Evolutionary conservation across 2,113 vertebrate genomes (phyloP), one percentile per base, ranked within the genome.

Genomic region (Ictidomys tridecemlineatus): DNA sequence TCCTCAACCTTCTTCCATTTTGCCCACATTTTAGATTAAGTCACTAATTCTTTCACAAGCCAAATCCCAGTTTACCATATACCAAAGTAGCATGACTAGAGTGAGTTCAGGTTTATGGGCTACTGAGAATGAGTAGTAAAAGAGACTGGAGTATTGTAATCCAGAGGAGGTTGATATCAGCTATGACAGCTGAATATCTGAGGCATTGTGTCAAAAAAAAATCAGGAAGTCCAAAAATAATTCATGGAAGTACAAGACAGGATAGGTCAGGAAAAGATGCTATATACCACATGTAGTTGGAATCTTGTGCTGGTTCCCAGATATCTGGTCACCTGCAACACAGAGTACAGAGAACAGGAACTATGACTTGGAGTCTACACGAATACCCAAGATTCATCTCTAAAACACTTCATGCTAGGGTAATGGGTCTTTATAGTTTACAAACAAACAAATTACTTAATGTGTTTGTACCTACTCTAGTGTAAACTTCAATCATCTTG

Each of bases 191-290:
- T 82, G 32, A 20, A 76, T 65, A 2, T 85, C 58, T 58, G 89
- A 93, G 13, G 12, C 17, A 82, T 30, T 91, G 76, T 96, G n/a
- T 82, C 39, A 96, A 94, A 39, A 9, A 77, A 9, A 77, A 91
- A 65, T 77, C 45, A 89, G 80, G 18, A 92, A 95, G 17, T 86
- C 56, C 85, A 28, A 78, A 89, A 91, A 85, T 84, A 53, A 51
- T 93, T 95, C 79, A 84, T 56, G n/a, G 14, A 93, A 78, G 80
- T 56, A 84, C 48, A 79, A 18, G 8, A 74, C 34, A 89, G 12
- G 3, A 78, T 70, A 72, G 10, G 2, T 72, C 42, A 85, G 34
- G n/a, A 86, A 74, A 94, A 86, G 48, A 85, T 76, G 74, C 24
- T n/a, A 89, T n/a, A 30, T 94, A 72, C 70, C 30, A 89, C 70